Evolutionary conservation across 2,113 vertebrate genomes (phyloP).

Genomic region (Dascyllus trimaculatus): DNA sequence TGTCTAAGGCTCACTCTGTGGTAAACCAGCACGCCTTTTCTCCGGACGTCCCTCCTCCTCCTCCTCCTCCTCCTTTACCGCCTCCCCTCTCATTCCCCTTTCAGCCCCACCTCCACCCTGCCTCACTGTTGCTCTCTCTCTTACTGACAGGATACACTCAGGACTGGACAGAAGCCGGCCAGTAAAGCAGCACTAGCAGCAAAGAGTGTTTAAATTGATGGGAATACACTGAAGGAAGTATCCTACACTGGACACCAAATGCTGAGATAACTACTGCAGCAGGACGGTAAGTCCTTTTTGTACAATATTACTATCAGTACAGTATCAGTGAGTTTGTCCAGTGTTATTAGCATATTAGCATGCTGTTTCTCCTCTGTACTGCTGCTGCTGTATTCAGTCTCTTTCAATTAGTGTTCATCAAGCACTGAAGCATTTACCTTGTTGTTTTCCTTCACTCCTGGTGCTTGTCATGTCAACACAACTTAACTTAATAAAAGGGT

Average conservation of each 20-base stretch:
- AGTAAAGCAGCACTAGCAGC: constrained; percentile 47
- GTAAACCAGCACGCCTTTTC: constrained; percentile 32
- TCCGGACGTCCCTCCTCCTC: constrained; percentile 29
- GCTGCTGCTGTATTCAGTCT: constrained; percentile 9
- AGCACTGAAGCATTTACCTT: background rate
- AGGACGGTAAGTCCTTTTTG: constrained; percentile 54
- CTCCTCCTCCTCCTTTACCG: constrained; percentile 42
- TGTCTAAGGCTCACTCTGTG: constrained; percentile 2
- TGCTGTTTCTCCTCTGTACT: background rate
- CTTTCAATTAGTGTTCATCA: background rate
- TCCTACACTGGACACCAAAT: constrained; percentile 12
- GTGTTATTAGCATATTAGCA: constrained; percentile 62
- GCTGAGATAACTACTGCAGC: constrained; percentile 9
- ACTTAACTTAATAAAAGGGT: background rate
- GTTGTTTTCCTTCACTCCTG: background rate
- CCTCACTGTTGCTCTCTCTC: constrained; percentile 57
- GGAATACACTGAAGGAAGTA: constrained; percentile 15
- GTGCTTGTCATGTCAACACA: background rate
- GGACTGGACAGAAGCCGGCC: constrained; percentile 63
- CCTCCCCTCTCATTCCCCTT: constrained; percentile 31
- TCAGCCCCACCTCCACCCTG: constrained; percentile 50
- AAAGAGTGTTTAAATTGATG: constrained; percentile 35
- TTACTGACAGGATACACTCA: constrained; percentile 57
- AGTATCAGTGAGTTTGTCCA: background rate
- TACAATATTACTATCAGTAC: background rate